Percentiles rank a stretch among this genome's conserved stretches.
These are phyloP conservation scores for Neodiprion fabricii DNA, from an alignment of 1,140 invertebrate species.

Conservation along the genomic window DNA sequence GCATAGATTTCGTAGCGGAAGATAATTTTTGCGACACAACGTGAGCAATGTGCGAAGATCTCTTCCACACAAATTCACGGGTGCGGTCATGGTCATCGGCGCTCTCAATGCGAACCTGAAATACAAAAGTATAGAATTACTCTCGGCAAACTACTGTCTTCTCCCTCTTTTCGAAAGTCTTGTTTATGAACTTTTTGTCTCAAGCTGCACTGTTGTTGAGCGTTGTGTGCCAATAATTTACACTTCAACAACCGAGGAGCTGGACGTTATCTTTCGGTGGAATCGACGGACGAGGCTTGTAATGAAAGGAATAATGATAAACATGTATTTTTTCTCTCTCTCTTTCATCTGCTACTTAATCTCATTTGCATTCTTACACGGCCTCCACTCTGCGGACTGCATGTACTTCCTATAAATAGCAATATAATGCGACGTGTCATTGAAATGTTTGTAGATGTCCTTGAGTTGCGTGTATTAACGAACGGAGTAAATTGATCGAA, in stretches of 20 bases:
- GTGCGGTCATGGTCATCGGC: constrained; percentile 82
- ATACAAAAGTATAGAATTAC: constrained; percentile 23
- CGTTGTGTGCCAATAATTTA: not conserved
- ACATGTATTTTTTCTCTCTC: not conserved
- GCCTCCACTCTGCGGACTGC: not conserved
- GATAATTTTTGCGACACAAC: constrained; percentile 81
- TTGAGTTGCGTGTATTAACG: not conserved
- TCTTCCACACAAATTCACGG: constrained; percentile 80
- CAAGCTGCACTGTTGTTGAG: not conserved
- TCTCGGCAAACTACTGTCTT: not conserved
- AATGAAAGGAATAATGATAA: not conserved
- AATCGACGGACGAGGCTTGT: not conserved
- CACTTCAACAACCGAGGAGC: not conserved
- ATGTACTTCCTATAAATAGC: not conserved
- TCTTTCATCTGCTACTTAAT: not conserved
- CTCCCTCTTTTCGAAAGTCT: no score
- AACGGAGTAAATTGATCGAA: no score
- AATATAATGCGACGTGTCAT: not conserved
- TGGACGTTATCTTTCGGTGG: not conserved
- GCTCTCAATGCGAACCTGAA: constrained; percentile 81
- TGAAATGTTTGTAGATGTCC: not conserved
- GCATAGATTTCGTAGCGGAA: constrained; percentile 77
- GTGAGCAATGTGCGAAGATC: constrained; percentile 80
- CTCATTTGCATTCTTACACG: not conserved
- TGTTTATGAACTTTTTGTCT: not conserved